Evolutionary conservation across 2,888 invertebrate species (phyloP), one percentile per base, ranked within the genome.

Genomic region (Spisula solida): DNA sequence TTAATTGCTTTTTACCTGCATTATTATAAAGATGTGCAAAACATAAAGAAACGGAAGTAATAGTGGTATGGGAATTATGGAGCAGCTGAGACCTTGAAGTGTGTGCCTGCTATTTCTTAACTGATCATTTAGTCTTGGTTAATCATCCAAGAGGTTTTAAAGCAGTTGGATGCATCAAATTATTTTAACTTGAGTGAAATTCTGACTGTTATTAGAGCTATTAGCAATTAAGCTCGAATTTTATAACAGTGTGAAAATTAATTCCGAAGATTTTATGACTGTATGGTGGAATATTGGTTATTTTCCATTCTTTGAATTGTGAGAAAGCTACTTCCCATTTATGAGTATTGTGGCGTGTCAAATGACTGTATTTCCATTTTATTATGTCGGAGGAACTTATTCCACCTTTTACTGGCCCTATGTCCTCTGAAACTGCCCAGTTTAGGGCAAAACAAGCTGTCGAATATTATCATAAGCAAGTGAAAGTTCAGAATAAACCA

Each of bases 381-480:
- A 90, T 87, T 88, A 92, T 92, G 92, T 92, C 92, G 20, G 92
- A 92, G 88, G 92, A 92, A 88, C 86, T 92, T 75, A 92, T 91
- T 75, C 90, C 92, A 56, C 92, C 92, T 85, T 92, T 89, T 86
- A 92, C 92, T 75, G 92, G 92, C 81, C 92, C 92, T 20, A 92
- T 94, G 75, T 91, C 93, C 79, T 88, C 94, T 79, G 95, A 95
- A 89, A 94, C 93, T 31, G 92, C 95, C 79, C 94, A 94, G 82
- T 94, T 93, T 85, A 90, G 95, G 81, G 94, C 95, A 14, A 93
- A 93, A 56, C 94, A 95, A 82, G 95, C 95, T 48, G 95, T 95
- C 78, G 95, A 95, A 81, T 95, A 94, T 88, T 95, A 95, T 88
- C 92, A 90, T 82, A 94, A 95, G 81, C 93, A 94, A n/a, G 92